These are phyloP conservation scores for Caenorhabditis macrosperma DNA, from an alignment of 2,888 invertebrate species.

Conservation along the genomic window DNA sequence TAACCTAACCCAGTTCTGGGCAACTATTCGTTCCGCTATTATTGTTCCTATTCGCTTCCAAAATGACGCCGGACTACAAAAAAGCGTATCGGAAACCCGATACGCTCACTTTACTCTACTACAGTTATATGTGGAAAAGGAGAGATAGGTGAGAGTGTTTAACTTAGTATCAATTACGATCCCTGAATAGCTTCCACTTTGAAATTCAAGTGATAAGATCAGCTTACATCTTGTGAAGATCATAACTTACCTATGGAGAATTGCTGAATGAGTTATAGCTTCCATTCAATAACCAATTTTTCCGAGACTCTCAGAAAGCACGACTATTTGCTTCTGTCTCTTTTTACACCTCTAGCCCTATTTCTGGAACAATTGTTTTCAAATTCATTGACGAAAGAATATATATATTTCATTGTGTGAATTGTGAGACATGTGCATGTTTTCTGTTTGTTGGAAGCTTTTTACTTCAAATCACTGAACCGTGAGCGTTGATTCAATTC, in stretches of 20 bases:
- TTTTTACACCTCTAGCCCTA: too few species aligned
- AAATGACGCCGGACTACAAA: slow-evolving; percentile 50
- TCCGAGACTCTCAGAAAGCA: too few species aligned
- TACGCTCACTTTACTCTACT: slow-evolving; percentile 75
- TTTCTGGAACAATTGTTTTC: too few species aligned
- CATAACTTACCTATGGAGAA: too few species aligned
- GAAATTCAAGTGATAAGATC: not conserved
- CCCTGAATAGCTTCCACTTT: too few species aligned
- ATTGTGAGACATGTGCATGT: not conserved
- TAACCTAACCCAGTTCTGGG: slow-evolving; percentile 38
- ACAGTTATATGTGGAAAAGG: slow-evolving; percentile 78
- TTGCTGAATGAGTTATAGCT: too few species aligned
- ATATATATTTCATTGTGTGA: not conserved
- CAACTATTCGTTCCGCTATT: slow-evolving; percentile 6
- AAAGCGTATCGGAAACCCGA: slow-evolving; percentile 74
- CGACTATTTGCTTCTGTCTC: too few species aligned
- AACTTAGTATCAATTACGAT: too few species aligned
- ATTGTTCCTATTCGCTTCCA: not conserved
- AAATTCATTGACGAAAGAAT: too few species aligned
- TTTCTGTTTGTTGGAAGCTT: slow-evolving; percentile 2
- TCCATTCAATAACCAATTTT: too few species aligned
- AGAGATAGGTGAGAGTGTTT: slow-evolving; percentile 75
- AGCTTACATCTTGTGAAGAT: too few species aligned
- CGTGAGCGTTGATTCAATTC: slow-evolving; percentile 35
- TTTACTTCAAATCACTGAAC: slow-evolving; percentile 34